phyloP scores from a whole-genome alignment of 2,113 vertebrate genomes.

The Saiga tatarica region DNA sequence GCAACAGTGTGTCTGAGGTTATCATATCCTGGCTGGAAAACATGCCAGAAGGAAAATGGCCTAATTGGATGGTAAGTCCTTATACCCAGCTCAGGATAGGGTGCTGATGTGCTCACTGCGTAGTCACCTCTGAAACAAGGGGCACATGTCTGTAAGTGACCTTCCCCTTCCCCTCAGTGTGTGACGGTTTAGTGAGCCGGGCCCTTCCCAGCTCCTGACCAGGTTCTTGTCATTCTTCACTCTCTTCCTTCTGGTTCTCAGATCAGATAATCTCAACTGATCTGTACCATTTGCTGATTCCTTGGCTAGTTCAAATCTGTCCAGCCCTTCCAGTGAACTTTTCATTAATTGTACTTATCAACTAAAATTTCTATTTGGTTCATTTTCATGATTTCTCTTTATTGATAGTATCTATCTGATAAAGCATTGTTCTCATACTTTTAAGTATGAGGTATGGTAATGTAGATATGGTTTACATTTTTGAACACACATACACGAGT shows the following conservation, averaged over 20 bases:
- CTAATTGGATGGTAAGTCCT: constrained; percentile 94
- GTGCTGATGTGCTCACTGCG: background rate
- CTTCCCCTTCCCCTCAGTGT: background rate
- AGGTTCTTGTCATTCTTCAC: background rate
- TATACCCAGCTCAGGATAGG: background rate
- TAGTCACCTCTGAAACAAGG: background rate
- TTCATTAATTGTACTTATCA: background rate
- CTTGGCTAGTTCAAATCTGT: background rate
- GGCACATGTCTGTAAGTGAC: background rate
- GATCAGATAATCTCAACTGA: background rate
- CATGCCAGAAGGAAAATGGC: constrained; percentile 94
- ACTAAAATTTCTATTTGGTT: background rate
- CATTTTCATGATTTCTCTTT: background rate
- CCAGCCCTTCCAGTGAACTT: background rate
- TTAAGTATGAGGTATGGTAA: background rate
- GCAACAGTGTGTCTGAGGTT: constrained; percentile 80
- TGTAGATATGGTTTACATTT: background rate
- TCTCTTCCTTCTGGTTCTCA: background rate
- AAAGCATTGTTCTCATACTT: background rate
- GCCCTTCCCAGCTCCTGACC: background rate
- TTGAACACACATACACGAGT: background rate
- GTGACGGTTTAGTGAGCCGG: background rate
- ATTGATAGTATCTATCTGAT: background rate
- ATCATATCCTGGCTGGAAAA: constrained; percentile 93
- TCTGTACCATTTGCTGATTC: background rate